Evolutionary conservation across 2,113 vertebrate species (phyloP).

Genomic region (Python bivittatus): DNA sequence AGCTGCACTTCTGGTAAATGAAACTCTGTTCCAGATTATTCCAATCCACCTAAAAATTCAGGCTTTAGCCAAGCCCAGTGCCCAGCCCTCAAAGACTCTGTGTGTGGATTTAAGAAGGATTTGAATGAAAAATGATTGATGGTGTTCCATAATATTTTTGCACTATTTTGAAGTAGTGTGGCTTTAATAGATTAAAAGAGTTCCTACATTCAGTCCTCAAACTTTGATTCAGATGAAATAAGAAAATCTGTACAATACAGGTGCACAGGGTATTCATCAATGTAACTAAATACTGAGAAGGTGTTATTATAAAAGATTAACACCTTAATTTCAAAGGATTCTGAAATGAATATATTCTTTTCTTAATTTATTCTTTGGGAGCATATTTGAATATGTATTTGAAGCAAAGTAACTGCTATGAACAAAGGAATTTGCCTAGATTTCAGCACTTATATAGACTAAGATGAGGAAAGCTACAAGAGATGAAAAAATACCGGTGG

Average conservation of each 20-base stretch:
- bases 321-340: not conserved
- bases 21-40: not conserved
- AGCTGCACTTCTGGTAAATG: not conserved
- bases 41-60: not conserved
- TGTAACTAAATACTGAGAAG: not conserved
- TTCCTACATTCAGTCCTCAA: not conserved
- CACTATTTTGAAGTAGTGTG: not conserved
- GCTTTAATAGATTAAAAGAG: not conserved
- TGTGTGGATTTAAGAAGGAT: not conserved
- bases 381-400: not conserved
- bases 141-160: not conserved
- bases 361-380: not conserved
- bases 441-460: not conserved
- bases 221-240: not conserved
- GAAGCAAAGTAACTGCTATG: not conserved
- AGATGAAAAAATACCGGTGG: not conserved
- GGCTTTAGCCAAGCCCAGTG: not conserved
- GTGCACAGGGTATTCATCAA: not conserved
- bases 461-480: not conserved
- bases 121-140: not conserved
- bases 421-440: not conserved
- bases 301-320: not conserved
- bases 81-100: not conserved
- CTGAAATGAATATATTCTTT: not conserved
- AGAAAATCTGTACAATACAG: not conserved